Evolutionary conservation across 1,140 invertebrate genomes (phyloP).

Genomic region (Phortica variegata): DNA sequence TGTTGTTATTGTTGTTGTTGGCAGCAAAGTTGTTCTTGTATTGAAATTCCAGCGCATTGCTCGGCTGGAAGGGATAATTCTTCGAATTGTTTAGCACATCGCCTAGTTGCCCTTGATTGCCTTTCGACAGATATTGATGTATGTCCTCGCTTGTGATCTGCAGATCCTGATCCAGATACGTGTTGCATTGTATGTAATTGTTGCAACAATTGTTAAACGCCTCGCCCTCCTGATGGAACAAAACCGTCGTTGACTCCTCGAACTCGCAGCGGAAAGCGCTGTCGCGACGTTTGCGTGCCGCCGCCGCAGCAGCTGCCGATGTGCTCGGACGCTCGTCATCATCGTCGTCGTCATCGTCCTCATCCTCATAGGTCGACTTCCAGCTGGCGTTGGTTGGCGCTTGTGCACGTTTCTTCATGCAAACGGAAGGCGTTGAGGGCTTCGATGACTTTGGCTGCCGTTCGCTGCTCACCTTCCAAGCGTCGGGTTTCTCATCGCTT

Average conservation of each 20-base stretch:
- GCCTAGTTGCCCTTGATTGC: conserved; percentile 28
- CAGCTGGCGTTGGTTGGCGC: conserved; percentile 16
- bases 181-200: conserved; percentile 54
- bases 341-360: too few relatives aligned
- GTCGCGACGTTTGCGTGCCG: conserved; percentile 36
- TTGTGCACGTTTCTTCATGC: conserved; percentile 28
- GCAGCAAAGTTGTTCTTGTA: conserved; percentile 55
- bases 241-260: conserved; percentile 50
- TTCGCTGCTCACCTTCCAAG: conserved; percentile 25
- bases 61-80: conserved; percentile 53
- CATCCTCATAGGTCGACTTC: conserved; percentile 30
- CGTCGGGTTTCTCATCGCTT: conserved; percentile 26
- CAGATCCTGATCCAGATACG: conserved; percentile 51
- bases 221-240: conserved; percentile 51
- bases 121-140: conserved; percentile 52
- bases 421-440: conserved; percentile 14
- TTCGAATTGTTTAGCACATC: conserved; percentile 52
- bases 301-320: conserved; percentile 25
- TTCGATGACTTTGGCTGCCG: conserved; percentile 8
- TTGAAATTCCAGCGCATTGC: conserved; percentile 51
- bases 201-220: conserved; percentile 52
- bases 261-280: conserved; percentile 46
- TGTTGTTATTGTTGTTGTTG: conserved; percentile 31
- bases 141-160: conserved; percentile 56
- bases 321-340: conserved; percentile 42